Evolutionary conservation across 2,113 vertebrate genomes (phyloP).

Genomic region (Anarhynchus alexandrinus): DNA sequence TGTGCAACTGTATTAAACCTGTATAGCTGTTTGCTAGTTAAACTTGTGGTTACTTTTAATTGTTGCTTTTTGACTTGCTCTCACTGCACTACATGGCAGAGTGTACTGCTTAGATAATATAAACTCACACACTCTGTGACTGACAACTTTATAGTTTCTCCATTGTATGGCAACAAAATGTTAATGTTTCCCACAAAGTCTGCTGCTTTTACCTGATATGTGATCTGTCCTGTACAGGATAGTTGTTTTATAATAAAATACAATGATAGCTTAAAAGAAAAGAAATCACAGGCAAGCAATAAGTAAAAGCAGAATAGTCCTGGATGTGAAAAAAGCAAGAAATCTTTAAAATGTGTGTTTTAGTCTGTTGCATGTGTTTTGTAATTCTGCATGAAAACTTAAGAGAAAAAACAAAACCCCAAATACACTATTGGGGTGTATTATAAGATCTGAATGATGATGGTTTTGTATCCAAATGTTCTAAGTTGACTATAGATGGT

Average conservation of each 20-base stretch:
- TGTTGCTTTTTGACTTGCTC: neutral
- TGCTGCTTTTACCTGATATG: neutral
- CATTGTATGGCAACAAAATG: constrained; percentile 7
- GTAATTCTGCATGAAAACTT: neutral
- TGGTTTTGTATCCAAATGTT: neutral
- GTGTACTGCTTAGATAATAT: neutral
- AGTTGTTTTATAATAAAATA: neutral
- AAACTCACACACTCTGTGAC: neutral
- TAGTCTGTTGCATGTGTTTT: neutral
- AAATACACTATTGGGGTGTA: neutral
- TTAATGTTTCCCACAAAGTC: neutral
- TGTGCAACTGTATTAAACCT: neutral
- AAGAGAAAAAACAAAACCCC: neutral
- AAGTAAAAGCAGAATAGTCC: neutral
- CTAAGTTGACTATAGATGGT: neutral
- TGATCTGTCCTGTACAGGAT: neutral
- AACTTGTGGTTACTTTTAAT: constrained; percentile 3
- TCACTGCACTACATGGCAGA: neutral
- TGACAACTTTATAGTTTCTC: constrained; percentile 9
- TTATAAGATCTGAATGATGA: neutral
- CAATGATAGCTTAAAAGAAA: neutral
- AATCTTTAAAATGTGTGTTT: neutral
- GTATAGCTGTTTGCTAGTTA: neutral
- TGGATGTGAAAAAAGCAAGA: neutral
- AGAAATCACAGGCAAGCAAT: neutral